Base-by-base conservation (phyloP, 2,113 vertebrate genomes). In the Acrocephalus kingi region DNA sequence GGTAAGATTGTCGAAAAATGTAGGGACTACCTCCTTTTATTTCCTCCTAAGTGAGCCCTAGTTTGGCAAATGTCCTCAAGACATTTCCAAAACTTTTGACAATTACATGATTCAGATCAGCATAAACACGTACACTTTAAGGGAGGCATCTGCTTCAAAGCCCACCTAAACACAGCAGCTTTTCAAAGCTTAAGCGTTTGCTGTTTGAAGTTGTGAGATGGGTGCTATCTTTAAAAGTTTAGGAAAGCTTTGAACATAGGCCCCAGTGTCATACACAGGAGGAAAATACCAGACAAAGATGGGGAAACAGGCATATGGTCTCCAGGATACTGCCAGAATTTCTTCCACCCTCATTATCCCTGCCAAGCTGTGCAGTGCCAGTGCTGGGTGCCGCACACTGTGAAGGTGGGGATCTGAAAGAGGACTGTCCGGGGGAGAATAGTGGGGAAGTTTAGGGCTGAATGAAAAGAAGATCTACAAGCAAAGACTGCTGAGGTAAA, bases 151-250 rank as follows among this genome's bases (percentile, higher is more conserved):
- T 87, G 18, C 33, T 81, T 91, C 73, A 94, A 94, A 95, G 69
- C 13, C n/a, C 55, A 33, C 19, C 27, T 91, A 77, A 91, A 74
- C 59, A 58, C 54, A 46, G 69, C n/a, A 68, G 25, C 10, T 86
- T 91, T 89, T 51, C 76, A 87, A 62, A 88, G 45, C 49, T 73
- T 27, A 73, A 62, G n/a, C 25, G 58, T 62, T 92, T 17, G 6
- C 41, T 69, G 13, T 92, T 89, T 87, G 84, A 92, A 89, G 55
- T 66, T 84, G 55, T 73, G 55, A 59, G 63, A 56, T 62, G 56
- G 31, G 51, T 76, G 20, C 20, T 89, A 21, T 74, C 63, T 90
- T 28, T 41, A 83, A 77, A 86, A 73, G 63, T 49, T 90, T 62
- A 31, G 37, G 41, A 80, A 62, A 22, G 49, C 72, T 95, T 90